phyloP scores from a whole-genome alignment of 2,888 invertebrate genomes.

The Eustalomyia histrio region DNA sequence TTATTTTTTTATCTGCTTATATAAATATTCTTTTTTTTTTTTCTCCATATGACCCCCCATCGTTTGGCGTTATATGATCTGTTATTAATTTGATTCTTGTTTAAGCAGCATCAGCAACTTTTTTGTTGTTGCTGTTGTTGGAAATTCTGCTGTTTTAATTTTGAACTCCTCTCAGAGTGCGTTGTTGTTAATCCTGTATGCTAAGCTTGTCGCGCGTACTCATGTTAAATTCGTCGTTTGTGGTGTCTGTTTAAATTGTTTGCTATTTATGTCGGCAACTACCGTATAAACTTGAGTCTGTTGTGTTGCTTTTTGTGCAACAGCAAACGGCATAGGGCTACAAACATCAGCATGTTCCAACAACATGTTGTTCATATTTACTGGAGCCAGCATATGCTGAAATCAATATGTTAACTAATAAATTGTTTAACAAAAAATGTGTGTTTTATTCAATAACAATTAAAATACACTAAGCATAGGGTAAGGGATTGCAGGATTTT shows the following conservation, averaged over 20 bases:
- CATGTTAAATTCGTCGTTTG: slow-evolving; percentile 57
- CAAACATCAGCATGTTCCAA: slow-evolving; percentile 63
- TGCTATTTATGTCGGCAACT: slow-evolving; percentile 80
- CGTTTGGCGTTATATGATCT: slow-evolving; percentile 74
- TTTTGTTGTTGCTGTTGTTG: slow-evolving; percentile 7
- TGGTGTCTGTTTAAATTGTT: slow-evolving; percentile 75
- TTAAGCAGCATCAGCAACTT: slow-evolving; percentile 60
- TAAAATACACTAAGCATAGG: slow-evolving; percentile 37
- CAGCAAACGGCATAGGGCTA: not conserved
- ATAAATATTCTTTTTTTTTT: not conserved
- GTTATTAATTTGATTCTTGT: slow-evolving; percentile 73
- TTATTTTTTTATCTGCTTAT: too few relatives aligned
- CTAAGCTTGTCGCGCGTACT: slow-evolving; percentile 58
- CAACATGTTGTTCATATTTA: slow-evolving; percentile 59
- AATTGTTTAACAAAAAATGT: slow-evolving; percentile 73
- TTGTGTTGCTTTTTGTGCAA: not conserved
- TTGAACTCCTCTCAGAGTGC: not conserved
- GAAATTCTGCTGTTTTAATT: slow-evolving; percentile 29
- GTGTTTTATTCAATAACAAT: slow-evolving; percentile 61
- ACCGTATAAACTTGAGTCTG: slow-evolving; percentile 74
- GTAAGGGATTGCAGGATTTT: not conserved
- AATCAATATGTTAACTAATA: slow-evolving; percentile 80
- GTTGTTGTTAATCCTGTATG: slow-evolving; percentile 51
- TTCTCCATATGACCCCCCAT: slow-evolving; percentile 69
- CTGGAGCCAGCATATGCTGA: slow-evolving; percentile 74